A percentile compares a stretch with the other conserved stretches of the same genome.
phyloP scores from a whole-genome alignment of 1,140 invertebrate species.

The Octopus bimaculoides region DNA sequence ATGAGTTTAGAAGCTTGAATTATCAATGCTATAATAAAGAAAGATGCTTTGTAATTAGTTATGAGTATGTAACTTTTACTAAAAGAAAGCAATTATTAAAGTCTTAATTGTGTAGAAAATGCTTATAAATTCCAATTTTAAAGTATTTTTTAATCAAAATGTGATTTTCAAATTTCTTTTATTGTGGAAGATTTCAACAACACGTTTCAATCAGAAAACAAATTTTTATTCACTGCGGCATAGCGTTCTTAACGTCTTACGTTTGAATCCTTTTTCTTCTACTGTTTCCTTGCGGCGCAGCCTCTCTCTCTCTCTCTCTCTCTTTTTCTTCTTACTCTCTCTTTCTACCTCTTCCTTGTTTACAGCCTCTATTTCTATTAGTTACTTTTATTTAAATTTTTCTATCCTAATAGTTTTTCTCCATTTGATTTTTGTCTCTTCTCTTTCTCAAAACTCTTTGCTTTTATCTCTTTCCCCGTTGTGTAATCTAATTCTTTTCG shows the following conservation, averaged over 20 bases:
- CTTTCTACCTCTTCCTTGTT: neutral
- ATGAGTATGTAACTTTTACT: too few relatives aligned
- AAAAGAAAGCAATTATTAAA: too few relatives aligned
- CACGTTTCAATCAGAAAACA: neutral
- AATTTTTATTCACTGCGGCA: neutral
- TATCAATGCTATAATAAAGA: too few relatives aligned
- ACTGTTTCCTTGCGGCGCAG: neutral
- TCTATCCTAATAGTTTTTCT: constrained; percentile 18
- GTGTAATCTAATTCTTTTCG: too few relatives aligned
- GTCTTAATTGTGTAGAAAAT: too few relatives aligned
- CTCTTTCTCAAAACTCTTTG: constrained; percentile 21
- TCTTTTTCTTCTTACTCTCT: constrained; percentile 1
- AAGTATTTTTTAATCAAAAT: neutral
- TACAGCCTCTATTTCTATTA: neutral
- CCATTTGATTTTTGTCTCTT: constrained; percentile 23
- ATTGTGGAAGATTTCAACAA: neutral
- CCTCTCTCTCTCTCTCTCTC: constrained; percentile 11
- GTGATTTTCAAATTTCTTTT: neutral
- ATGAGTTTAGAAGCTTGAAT: neutral
- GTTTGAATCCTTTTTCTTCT: neutral
- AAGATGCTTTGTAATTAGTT: too few relatives aligned
- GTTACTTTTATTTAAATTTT: neutral
- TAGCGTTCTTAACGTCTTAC: neutral
- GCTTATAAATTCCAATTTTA: too few relatives aligned
- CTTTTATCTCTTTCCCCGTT: too few relatives aligned